Percentiles rank a stretch among this genome's conserved stretches.
These are phyloP conservation scores for Drosophila dunni DNA, from an alignment of 1,140 invertebrate species.

Conservation along the genomic window DNA sequence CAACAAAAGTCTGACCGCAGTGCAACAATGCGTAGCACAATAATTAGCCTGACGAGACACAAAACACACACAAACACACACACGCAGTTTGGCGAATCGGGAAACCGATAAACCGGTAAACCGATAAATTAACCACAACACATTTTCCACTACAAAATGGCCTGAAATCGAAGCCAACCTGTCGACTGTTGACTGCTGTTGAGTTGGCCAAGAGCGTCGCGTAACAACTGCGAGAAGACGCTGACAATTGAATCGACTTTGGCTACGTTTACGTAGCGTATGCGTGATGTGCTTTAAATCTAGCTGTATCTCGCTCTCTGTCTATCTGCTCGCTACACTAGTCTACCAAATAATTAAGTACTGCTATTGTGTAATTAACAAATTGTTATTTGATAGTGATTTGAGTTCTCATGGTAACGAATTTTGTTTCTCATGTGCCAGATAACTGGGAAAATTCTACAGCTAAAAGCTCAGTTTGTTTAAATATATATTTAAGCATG, in stretches of 20 bases:
- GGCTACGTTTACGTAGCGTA: constrained; percentile 51
- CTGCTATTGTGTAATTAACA: constrained; percentile 13
- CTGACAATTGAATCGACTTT: constrained; percentile 29
- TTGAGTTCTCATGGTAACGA: constrained; percentile 14
- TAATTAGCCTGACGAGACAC: constrained; percentile 8
- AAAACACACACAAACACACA: not conserved
- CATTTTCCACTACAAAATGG: not conserved
- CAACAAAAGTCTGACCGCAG: constrained; percentile 31
- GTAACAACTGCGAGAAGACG: constrained; percentile 55
- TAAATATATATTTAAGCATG: not conserved
- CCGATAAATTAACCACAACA: constrained; percentile 11
- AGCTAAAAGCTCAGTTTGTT: not conserved
- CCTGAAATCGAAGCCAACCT: constrained; percentile 43
- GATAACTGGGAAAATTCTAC: constrained; percentile 14
- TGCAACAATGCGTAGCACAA: constrained; percentile 7
- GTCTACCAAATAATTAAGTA: constrained; percentile 27
- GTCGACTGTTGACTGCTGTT: constrained; percentile 36
- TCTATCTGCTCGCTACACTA: constrained; percentile 35
- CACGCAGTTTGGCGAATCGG: not conserved
- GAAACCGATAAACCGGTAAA: constrained; percentile 7
- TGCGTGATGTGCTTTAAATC: constrained; percentile 48
- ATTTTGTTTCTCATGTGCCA: constrained; percentile 35
- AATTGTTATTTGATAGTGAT: constrained; percentile 13
- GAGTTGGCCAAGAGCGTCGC: constrained; percentile 53
- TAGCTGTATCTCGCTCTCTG: too few species aligned